Evolutionary conservation across 2,888 invertebrate genomes (phyloP).

Genomic region (Halocaridina rubra): DNA sequence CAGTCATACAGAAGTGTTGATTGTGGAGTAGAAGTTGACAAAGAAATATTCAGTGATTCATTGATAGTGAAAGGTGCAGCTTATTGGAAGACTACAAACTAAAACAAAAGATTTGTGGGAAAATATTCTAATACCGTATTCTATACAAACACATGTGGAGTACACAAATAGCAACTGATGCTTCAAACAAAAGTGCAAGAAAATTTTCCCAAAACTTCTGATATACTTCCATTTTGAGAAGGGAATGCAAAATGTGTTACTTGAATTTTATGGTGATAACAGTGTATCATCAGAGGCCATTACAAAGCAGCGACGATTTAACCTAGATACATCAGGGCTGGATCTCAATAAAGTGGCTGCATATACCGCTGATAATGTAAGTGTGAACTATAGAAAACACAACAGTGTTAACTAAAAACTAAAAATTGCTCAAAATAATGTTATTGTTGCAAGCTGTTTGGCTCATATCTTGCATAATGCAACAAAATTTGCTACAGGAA

Average conservation of each 20-base stretch:
- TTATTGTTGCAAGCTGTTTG: slow-evolving; percentile 15
- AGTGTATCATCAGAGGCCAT: slow-evolving; percentile 43
- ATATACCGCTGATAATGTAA: slow-evolving; percentile 17
- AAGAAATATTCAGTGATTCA: slow-evolving; percentile 39
- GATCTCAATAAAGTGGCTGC: slow-evolving; percentile 41
- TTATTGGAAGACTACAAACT: slow-evolving; percentile 29
- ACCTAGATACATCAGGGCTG: slow-evolving; percentile 24
- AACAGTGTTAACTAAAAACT: slow-evolving; percentile 19
- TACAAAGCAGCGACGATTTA: slow-evolving; percentile 31
- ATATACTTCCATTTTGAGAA: slow-evolving; percentile 47
- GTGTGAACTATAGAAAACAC: slow-evolving; percentile 15
- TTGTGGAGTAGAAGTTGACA: slow-evolving; percentile 45
- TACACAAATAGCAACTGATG: slow-evolving; percentile 19
- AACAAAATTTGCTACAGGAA: slow-evolving; percentile 4
- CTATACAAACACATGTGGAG: slow-evolving; percentile 39
- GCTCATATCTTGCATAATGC: slow-evolving; percentile 12
- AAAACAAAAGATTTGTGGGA: slow-evolving; percentile 41
- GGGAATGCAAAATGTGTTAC: slow-evolving; percentile 30
- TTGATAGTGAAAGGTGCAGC: slow-evolving; percentile 14
- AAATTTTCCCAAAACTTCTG: slow-evolving; percentile 38
- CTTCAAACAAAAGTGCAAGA: slow-evolving; percentile 40
- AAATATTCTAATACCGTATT: slow-evolving; percentile 51
- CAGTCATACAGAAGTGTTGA: slow-evolving; percentile 33
- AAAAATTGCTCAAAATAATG: slow-evolving; percentile 2
- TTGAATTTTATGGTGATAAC: slow-evolving; percentile 34